These are phyloP conservation scores for Diorhabda sublineata DNA, from an alignment of 1,140 invertebrate genomes.

Conservation along the genomic window DNA sequence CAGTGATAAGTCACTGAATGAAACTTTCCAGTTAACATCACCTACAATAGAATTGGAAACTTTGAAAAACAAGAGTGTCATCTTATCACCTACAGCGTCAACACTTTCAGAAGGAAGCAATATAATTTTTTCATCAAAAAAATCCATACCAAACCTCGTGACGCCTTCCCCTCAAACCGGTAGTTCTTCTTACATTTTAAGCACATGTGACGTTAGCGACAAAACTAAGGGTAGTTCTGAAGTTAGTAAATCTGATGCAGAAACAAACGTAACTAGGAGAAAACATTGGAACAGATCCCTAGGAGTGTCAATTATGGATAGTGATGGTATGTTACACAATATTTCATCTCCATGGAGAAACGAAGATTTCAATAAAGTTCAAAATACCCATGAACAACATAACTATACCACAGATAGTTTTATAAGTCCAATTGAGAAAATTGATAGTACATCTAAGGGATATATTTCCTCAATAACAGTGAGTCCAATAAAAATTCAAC, in stretches of 20 bases:
- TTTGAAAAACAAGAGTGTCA: neutral
- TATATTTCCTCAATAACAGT: too few relatives aligned
- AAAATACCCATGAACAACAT: neutral
- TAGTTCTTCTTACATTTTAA: neutral
- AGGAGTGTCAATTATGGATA: constrained; percentile 7
- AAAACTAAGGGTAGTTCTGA: neutral
- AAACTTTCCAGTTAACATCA: too few relatives aligned
- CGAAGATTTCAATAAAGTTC: neutral
- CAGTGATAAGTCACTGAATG: too few relatives aligned
- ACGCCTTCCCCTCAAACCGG: neutral
- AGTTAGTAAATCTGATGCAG: neutral
- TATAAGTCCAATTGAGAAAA: too few relatives aligned
- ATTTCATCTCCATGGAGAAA: constrained; percentile 7
- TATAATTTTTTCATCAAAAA: neutral
- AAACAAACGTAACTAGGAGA: neutral
- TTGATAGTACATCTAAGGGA: too few relatives aligned
- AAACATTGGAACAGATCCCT: constrained; percentile 10
- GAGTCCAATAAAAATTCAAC: neutral
- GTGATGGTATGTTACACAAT: constrained; percentile 4
- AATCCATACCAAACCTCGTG: neutral
- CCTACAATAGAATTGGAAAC: too few relatives aligned
- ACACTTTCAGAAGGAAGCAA: neutral
- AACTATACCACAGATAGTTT: too few relatives aligned
- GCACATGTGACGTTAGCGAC: neutral
- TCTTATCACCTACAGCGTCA: neutral